Percentiles rank a stretch among this genome's conserved stretches.
Conservation (phyloP, 2,113 vertebrate species). For the Chinchilla lanigera region DNA sequence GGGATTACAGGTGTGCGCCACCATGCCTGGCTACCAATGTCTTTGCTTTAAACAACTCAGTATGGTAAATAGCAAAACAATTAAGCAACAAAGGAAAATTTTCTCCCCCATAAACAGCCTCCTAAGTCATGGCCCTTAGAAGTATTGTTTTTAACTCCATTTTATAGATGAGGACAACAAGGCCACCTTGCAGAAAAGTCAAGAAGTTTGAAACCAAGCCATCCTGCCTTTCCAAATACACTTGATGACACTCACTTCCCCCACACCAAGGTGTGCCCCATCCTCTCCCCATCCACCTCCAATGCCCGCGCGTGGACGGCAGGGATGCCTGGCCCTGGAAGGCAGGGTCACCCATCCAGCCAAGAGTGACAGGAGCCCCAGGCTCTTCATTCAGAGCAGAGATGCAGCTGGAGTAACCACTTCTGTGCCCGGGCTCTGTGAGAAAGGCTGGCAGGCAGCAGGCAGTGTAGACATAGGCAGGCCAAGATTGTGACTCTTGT, state of each 20-base stretch:
- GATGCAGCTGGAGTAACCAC: background rate
- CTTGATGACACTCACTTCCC: rapidly evolving
- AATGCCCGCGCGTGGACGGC: rapidly evolving
- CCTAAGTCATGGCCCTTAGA: background rate
- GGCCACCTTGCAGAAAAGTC: background rate
- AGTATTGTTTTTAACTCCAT: background rate
- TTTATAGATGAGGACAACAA: background rate
- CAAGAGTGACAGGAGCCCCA: background rate
- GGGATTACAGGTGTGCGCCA: background rate
- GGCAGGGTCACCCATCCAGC: background rate
- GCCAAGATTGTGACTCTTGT: background rate
- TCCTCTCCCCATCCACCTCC: rapidly evolving
- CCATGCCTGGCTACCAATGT: background rate
- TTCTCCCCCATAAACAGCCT: background rate
- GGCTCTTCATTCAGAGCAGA: background rate
- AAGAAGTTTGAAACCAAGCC: background rate
- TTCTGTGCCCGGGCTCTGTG: background rate
- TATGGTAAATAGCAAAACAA: background rate
- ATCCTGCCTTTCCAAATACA: background rate
- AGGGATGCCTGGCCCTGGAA: background rate
- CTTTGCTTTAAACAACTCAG: background rate
- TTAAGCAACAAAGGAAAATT: background rate
- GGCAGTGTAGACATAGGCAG: background rate
- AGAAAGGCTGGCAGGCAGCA: background rate
- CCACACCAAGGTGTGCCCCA: rapidly evolving